Percentiles rank a stretch among this genome's conserved stretches.
Conservation (phyloP, 2,888 invertebrate genomes). For the Hipparchia sbordonii region DNA sequence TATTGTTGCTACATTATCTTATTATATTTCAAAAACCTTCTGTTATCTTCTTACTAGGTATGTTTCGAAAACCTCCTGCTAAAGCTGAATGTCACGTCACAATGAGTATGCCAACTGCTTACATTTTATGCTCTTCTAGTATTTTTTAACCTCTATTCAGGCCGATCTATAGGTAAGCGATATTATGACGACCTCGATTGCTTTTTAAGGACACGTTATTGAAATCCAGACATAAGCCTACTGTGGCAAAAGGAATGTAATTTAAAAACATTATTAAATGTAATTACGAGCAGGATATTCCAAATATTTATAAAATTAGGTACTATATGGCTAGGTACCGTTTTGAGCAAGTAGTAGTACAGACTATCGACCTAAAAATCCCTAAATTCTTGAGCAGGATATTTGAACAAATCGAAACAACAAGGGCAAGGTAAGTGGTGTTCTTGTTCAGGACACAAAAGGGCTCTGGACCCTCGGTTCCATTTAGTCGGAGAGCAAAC, state of each 20-base stretch:
- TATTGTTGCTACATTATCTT: too few relatives aligned
- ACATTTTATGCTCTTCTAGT: constrained; percentile 14
- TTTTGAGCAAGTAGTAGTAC: neutral
- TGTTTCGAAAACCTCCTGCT: neutral
- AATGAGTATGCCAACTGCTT: neutral
- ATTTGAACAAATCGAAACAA: constrained; percentile 11
- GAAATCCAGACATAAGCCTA: neutral
- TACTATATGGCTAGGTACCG: too few relatives aligned
- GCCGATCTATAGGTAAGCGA: neutral
- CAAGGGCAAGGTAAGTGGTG: constrained; percentile 21
- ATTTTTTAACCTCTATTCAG: constrained; percentile 16
- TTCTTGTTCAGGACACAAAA: constrained; percentile 53
- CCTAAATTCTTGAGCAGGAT: constrained; percentile 7
- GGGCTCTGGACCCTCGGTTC: constrained; percentile 64
- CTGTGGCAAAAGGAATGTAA: neutral
- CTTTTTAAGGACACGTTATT: neutral
- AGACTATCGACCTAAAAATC: neutral
- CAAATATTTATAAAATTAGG: neutral
- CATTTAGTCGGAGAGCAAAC: constrained; percentile 66
- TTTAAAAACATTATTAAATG: neutral
- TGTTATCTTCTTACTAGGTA: too few relatives aligned
- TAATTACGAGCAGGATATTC: too few relatives aligned
- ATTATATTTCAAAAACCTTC: neutral
- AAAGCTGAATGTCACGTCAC: neutral
- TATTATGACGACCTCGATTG: neutral